These are phyloP conservation scores for Urocynchramus pylzowi DNA, from an alignment of 2,113 vertebrate genomes.

Conservation along the genomic window DNA sequence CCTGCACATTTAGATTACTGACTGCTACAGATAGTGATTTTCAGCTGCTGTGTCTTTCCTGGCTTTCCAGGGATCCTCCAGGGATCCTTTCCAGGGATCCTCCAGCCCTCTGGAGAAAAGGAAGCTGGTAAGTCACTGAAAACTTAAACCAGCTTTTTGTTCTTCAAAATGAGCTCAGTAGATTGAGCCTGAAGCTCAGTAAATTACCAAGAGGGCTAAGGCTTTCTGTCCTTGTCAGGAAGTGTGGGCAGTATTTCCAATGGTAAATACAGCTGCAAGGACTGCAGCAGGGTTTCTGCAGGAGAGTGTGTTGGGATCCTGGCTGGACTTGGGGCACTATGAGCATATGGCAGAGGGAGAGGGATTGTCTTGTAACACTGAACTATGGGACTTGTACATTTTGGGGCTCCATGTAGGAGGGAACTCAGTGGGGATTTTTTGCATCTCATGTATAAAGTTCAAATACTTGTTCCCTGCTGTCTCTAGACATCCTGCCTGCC, in stretches of 20 bases:
- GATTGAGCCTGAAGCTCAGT: neutral
- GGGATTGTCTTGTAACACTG: neutral
- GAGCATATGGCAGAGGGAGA: neutral
- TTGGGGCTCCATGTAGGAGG: neutral
- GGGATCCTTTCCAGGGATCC: neutral
- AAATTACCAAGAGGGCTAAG: neutral
- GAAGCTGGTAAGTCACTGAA: neutral
- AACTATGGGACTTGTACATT: fast-evolving
- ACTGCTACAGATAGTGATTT: neutral
- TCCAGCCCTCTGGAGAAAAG: neutral
- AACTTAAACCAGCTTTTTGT: neutral
- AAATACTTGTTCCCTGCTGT: neutral
- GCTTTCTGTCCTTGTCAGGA: neutral
- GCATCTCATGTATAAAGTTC: neutral
- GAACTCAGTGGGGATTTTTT: neutral
- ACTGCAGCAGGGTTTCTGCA: neutral
- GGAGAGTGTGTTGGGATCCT: neutral
- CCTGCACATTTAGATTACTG: neutral
- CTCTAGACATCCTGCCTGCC: neutral
- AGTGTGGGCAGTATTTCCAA: neutral
- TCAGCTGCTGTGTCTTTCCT: neutral
- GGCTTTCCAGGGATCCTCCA: neutral
- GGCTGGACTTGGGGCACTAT: neutral
- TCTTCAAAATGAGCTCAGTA: neutral
- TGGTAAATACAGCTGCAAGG: slow-evolving; percentile 9